phyloP scores from a whole-genome alignment of 2,797 vertebrate genomes.

The Heterohyrax brucei region DNA sequence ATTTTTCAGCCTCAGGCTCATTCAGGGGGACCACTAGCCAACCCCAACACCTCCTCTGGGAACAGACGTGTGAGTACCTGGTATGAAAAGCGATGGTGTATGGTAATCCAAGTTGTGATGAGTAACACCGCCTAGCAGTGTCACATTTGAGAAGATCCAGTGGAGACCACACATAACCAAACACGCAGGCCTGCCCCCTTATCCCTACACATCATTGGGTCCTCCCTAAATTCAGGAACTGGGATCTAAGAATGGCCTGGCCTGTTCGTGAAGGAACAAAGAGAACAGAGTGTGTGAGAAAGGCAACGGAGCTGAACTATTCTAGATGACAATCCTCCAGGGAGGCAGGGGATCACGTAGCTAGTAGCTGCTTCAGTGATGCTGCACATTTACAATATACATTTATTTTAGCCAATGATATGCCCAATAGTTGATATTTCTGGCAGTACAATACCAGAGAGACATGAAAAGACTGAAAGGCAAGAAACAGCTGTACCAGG shows the following conservation, averaged over 20 bases:
- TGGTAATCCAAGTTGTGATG: background rate
- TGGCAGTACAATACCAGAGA: background rate
- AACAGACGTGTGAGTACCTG: background rate
- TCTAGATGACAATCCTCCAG: background rate
- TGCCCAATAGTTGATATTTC: background rate
- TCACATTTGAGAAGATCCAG: background rate
- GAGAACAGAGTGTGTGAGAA: background rate
- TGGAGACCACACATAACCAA: background rate
- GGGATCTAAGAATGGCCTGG: background rate
- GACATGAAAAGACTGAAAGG: background rate
- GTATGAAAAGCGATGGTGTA: background rate
- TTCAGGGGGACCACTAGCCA: background rate
- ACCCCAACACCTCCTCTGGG: background rate
- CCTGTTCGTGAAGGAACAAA: background rate
- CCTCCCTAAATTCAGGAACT: background rate
- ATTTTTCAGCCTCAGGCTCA: slow-evolving; percentile 4
- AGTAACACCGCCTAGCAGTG: background rate
- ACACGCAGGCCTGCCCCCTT: background rate
- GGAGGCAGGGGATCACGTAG: background rate
- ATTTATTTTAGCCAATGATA: slow-evolving; percentile 7
- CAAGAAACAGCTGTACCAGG: background rate
- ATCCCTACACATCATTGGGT: background rate
- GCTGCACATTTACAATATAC: background rate
- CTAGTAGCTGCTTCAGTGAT: background rate
- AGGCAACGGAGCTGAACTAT: background rate